These are phyloP conservation scores for Phalloptychus januarius DNA, from an alignment of 2,797 vertebrate genomes.

Conservation along the genomic window DNA sequence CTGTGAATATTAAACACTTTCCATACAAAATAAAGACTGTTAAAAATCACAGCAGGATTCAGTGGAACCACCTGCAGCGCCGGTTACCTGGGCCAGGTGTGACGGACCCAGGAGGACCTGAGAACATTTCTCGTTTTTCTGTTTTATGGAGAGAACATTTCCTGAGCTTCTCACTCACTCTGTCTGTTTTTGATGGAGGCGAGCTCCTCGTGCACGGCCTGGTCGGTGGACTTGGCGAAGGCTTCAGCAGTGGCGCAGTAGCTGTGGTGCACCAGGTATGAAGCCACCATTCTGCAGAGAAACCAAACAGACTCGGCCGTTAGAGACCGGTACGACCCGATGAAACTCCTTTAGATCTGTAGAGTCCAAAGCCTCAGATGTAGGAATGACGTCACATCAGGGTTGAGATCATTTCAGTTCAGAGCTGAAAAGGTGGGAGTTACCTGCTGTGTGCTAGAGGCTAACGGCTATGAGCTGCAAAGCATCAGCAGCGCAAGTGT, in stretches of 20 bases:
- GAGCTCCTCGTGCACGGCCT: conserved; percentile 96
- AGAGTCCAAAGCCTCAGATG: no score
- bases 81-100: background rate
- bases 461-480: background rate
- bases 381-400: no score
- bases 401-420: background rate
- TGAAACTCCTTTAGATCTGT: background rate
- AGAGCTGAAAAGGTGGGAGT: background rate
- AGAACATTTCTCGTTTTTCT: no score
- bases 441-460: background rate
- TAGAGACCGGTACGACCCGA: background rate
- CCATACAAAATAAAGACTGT: no score
- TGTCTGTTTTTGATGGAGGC: conserved; percentile 98
- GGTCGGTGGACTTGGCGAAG: conserved; percentile 96
- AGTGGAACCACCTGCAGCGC: background rate
- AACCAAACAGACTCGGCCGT: background rate
- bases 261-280: conserved; percentile 96
- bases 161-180: conserved; percentile 83
- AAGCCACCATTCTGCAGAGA: conserved; percentile 91
- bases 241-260: conserved; percentile 96
- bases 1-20: no score
- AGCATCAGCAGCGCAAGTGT: background rate
- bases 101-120: background rate
- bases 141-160: background rate
- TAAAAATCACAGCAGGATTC: background rate